Conservation (phyloP, 2,113 vertebrate genomes). For the Cheirogaleus medius region DNA sequence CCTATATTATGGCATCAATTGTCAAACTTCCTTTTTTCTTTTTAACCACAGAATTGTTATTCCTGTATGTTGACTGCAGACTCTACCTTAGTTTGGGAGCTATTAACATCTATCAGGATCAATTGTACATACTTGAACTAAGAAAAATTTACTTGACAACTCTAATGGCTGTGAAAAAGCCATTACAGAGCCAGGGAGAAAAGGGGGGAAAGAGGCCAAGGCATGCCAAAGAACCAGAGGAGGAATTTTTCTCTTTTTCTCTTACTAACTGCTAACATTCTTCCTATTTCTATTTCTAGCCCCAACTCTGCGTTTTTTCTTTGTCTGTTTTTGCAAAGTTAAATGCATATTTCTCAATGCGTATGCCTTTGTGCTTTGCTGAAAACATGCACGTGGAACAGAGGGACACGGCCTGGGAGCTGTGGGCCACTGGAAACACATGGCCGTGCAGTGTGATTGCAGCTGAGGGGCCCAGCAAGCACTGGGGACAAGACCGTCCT, state of each 20-base stretch:
- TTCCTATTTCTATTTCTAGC: background rate
- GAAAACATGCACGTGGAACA: background rate
- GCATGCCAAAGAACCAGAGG: background rate
- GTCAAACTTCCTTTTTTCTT: slow-evolving; percentile 57
- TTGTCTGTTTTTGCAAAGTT: background rate
- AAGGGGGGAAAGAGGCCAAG: background rate
- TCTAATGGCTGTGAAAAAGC: slow-evolving; percentile 85
- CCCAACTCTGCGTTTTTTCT: background rate
- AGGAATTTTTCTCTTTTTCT: background rate
- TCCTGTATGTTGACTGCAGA: slow-evolving; percentile 82
- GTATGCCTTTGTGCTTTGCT: background rate
- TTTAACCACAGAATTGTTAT: slow-evolving; percentile 65
- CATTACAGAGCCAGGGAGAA: slow-evolving; percentile 82
- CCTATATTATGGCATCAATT: slow-evolving; percentile 1
- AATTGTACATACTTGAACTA: slow-evolving; percentile 86
- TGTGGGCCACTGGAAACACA: background rate
- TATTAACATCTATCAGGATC: slow-evolving; percentile 86
- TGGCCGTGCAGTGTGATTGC: rapidly evolving
- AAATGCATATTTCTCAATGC: background rate
- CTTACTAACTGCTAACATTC: background rate
- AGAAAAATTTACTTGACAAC: slow-evolving; percentile 87
- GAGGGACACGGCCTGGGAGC: background rate
- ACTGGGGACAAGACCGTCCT: background rate
- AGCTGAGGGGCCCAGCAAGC: background rate
- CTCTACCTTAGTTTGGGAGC: slow-evolving; percentile 84